Base-by-base conservation (phyloP, 1,140 invertebrate genomes). In the Ostrea denselamellosa region DNA sequence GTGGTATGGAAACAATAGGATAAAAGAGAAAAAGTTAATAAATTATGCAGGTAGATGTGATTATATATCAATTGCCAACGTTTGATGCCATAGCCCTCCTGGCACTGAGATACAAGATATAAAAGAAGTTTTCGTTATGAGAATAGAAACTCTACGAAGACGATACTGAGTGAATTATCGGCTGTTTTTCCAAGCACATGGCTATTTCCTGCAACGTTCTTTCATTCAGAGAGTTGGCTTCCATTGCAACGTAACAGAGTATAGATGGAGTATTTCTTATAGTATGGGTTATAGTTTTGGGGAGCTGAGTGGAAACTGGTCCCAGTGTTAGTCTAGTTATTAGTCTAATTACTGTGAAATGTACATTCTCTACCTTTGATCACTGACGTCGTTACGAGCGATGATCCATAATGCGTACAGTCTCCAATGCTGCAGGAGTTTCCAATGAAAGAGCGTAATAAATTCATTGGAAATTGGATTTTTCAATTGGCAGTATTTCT, bases 401-500 rank as follows among this genome's bases (percentile, higher is more conserved):
- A 34, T 77, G 68, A 77, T 77, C 68, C 10, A 77, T 77, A 25
- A 28, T n/a, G n/a, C 56, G 25, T 25, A 22, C 22, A 14, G 68
- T 77, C 28, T 77, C 68, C 28, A 34, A 25, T 77, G 68, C 68
- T 28, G 68, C 22, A 77, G 68, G 9, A 77, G 68, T 14, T 28
- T 34, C 28, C 68, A 77, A 77, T 77, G 25, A 28, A 2, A 25
- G 68, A 77, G 28, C 68, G 25, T 77, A 77, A 22, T 77, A 77
- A 77, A 77, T 77, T 77, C 68, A 77, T 77, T 77, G 68, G 25
- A 77, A 77, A 77, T 77, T 77, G 68, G 68, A 77, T 77, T 77
- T 44, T 77, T 77, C 68, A 77, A 77, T 77, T 28, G 25, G 68
- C 68, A 77, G 68, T 77, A 77, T 25, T 77, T 77, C 28, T 77